Evolutionary conservation across 1,140 invertebrate genomes (phyloP).

Genomic region (Helicoverpa zea): DNA sequence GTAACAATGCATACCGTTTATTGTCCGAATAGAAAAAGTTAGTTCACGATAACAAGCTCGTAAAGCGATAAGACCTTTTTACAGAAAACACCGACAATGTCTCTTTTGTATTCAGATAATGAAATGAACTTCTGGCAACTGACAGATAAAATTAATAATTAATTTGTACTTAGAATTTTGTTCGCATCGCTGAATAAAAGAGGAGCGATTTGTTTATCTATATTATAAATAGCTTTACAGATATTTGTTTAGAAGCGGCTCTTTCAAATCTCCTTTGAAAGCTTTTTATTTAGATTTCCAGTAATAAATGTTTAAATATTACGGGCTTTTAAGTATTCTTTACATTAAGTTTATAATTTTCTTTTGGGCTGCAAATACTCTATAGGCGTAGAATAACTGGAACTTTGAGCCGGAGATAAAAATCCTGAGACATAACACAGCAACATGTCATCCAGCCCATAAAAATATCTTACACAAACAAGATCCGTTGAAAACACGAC

Average conservation of each 20-base stretch:
- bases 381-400: not conserved
- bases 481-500: slow-evolving; percentile 1
- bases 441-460: not conserved
- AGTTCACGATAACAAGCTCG: slow-evolving; percentile 13
- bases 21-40: slow-evolving; percentile 24
- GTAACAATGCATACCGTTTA: not conserved
- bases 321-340: too few relatives aligned
- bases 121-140: slow-evolving; percentile 27
- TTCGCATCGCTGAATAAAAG: slow-evolving; percentile 3
- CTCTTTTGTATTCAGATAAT: slow-evolving; percentile 42
- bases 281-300: too few relatives aligned
- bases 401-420: not conserved
- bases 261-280: too few relatives aligned
- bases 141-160: slow-evolving; percentile 22
- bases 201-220: not conserved
- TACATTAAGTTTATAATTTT: too few relatives aligned
- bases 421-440: not conserved
- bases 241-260: too few relatives aligned
- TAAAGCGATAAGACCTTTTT: slow-evolving; percentile 24
- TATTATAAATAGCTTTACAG: too few relatives aligned
- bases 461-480: slow-evolving; percentile 11
- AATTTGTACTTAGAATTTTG: slow-evolving; percentile 28
- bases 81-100: slow-evolving; percentile 32
- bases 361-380: too few relatives aligned
- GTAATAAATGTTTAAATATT: too few relatives aligned